Conservation (phyloP, 2,888 invertebrate genomes). For the Bombylius major region DNA sequence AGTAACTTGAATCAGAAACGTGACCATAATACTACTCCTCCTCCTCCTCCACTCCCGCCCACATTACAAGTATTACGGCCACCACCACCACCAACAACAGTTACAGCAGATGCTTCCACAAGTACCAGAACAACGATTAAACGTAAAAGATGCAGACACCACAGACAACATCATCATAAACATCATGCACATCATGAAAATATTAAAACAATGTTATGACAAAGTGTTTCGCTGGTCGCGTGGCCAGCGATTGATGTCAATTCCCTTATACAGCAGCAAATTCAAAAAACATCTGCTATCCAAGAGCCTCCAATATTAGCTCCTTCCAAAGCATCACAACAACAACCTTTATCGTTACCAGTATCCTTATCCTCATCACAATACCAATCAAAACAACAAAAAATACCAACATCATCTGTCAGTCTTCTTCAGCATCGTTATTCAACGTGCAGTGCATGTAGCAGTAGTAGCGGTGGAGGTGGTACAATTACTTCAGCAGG, state of each 20-base stretch:
- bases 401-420: background rate
- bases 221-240: conserved; percentile 38
- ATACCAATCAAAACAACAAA: background rate
- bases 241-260: conserved; percentile 39
- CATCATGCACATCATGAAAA: conserved; percentile 27
- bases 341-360: background rate
- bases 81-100: no score
- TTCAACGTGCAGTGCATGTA: conserved; percentile 1
- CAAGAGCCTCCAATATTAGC: conserved; percentile 22
- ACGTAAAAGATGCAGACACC: background rate
- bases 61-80: no score
- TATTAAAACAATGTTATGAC: conserved; percentile 34
- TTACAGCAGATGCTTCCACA: background rate
- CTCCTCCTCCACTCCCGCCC: no score
- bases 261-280: conserved; percentile 34
- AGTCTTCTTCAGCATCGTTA: background rate
- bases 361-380: background rate
- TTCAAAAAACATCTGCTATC: conserved; percentile 29
- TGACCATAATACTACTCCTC: no score
- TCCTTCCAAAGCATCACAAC: background rate
- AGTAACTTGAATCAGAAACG: background rate
- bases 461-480: conserved; percentile 3
- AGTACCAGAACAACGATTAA: background rate
- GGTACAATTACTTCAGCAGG: background rate
- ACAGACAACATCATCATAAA: conserved; percentile 16